These are phyloP conservation scores for Zaprionus lineosus DNA, from an alignment of 2,888 invertebrate species.

Conservation along the genomic window DNA sequence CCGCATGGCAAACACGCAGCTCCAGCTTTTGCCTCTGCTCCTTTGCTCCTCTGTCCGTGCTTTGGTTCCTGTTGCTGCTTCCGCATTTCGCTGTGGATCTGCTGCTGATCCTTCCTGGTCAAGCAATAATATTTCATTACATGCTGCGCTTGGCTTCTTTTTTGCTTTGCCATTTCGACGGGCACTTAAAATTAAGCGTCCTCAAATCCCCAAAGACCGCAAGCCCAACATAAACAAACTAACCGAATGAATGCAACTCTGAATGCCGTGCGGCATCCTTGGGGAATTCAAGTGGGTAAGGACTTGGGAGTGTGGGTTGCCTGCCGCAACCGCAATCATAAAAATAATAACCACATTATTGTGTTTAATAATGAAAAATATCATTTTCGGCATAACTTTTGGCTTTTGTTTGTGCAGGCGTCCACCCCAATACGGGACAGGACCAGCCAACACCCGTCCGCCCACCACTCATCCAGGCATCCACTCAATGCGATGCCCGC, in stretches of 20 bases:
- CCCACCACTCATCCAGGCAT: too few relatives aligned
- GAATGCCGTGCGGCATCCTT: conserved; percentile 47
- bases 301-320: conserved; percentile 15
- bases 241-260: conserved; percentile 71
- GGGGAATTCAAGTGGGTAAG: conserved; percentile 48
- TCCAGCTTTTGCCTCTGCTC: conserved; percentile 11
- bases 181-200: conserved; percentile 81
- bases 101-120: conserved; percentile 39
- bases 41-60: too few relatives aligned
- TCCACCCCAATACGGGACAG: conserved; percentile 26
- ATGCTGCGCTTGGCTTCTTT: conserved; percentile 39
- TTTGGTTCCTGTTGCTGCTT: conserved; percentile 1
- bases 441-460: too few relatives aligned
- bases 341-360: conserved; percentile 80
- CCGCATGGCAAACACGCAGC: conserved; percentile 49
- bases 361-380: conserved; percentile 79
- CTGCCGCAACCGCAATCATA: conserved; percentile 70
- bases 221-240: conserved; percentile 78
- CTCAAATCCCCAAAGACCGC: conserved; percentile 78
- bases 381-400: conserved; percentile 77
- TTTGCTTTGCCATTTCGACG: conserved; percentile 69
- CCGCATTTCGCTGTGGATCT: too few relatives aligned
- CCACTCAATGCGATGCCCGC: conserved; percentile 57
- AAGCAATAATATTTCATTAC: conserved; percentile 72
- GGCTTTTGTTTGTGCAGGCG: conserved; percentile 68